Base-by-base conservation (phyloP, 2,797 vertebrate species). In the Cetoscarus ocellatus region DNA sequence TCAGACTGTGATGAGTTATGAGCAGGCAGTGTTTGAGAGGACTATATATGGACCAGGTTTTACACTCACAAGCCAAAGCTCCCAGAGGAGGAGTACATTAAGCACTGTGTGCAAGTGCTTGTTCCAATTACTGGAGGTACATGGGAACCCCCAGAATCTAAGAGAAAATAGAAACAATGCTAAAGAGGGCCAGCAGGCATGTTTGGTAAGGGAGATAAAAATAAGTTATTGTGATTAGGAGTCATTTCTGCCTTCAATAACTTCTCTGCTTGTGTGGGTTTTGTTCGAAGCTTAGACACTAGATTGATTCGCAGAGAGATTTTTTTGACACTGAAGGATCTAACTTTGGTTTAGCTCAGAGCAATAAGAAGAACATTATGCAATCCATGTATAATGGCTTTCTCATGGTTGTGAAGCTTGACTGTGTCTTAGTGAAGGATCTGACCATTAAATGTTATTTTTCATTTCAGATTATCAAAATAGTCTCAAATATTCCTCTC, bases 11-110 rank as follows among this genome's bases (percentile, higher is more conserved):
- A 87, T 79, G 77, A 80, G 88, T 69, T 81, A 75, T 76, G 59
- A 91, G 85, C 71, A 67, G 61, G 18, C 43, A 68, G 13, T 36
- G 64, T 58, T 84, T 67, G 70, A 84, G 68, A 72, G 66, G 74
- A 70, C 77, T 73, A 58, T 88, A 92, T 87, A 92, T 91, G 90
- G 88, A 55, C 75, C 59, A 6, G 78, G 79, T 67, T 83, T 89
- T 79, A 64, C 18, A 50, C 74, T 51, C 12, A 44, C 74, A 65
- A 58, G 67, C 54, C 13, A 6, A 44, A 0, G 57, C 63, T 81
- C 80, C 84, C 81, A 55, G 45, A 84, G 70, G 84, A 72, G 49
- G 44, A 4, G 35, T 2, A 0, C 52, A 15, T 67, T 79, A 64
- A 71, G 49, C 47, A 47, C 10, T 55, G 10, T 17, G 18, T 27